These are phyloP conservation scores for Petrocephalus zakoni DNA, from an alignment of 2,113 vertebrate species.

Conservation along the genomic window DNA sequence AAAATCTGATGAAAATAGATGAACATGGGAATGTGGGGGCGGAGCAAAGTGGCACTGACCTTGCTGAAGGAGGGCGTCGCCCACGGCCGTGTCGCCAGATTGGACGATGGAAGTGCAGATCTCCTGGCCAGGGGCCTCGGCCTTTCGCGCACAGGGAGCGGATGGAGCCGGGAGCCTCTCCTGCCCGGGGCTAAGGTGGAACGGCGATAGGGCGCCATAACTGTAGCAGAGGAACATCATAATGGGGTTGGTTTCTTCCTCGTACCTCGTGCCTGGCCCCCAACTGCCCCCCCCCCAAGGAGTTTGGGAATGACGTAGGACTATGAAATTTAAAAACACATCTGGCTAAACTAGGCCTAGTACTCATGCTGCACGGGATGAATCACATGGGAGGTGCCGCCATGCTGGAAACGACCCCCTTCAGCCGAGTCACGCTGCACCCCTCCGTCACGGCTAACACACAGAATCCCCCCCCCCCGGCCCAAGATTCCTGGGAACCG, in stretches of 20 bases:
- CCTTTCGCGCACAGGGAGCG: constrained; percentile 48
- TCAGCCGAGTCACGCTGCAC: background rate
- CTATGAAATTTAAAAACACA: background rate
- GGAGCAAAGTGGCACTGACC: background rate
- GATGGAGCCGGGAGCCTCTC: constrained; percentile 49
- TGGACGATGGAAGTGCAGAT: constrained; percentile 22
- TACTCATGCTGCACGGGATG: background rate
- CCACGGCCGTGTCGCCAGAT: background rate
- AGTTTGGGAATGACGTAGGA: no score
- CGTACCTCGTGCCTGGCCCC: no score
- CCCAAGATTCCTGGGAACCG: background rate
- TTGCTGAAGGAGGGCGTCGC: constrained; percentile 15
- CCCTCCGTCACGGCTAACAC: background rate
- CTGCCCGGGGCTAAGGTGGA: constrained; percentile 61
- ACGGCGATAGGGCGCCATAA: constrained; percentile 69
- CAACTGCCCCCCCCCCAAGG: no score
- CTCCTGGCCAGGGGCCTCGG: constrained; percentile 57
- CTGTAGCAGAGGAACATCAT: constrained; percentile 54
- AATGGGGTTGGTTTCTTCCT: background rate
- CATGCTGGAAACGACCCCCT: background rate
- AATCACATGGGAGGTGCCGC: background rate
- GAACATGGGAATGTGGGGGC: background rate
- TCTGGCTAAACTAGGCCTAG: background rate
- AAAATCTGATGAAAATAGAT: background rate
- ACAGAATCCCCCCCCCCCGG: background rate